phyloP scores from a whole-genome alignment of 1,140 invertebrate genomes.

The Theocolax elegans region DNA sequence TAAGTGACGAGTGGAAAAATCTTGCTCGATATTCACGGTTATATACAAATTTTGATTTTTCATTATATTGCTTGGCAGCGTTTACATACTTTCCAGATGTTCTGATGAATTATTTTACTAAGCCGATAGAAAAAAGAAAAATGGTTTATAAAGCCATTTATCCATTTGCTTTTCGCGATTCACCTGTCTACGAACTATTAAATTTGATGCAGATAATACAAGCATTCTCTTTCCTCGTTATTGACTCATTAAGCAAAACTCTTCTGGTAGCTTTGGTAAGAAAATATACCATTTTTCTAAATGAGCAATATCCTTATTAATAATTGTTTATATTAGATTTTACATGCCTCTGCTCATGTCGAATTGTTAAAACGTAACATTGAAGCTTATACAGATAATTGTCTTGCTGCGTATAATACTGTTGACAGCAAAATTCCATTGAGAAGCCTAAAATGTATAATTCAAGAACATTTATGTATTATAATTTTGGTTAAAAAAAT shows the following conservation, averaged over 20 bases:
- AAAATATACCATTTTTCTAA: too few species aligned
- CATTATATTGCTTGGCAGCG: not conserved
- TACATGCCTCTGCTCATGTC: too few species aligned
- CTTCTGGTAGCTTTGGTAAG: too few species aligned
- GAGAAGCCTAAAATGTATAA: too few species aligned
- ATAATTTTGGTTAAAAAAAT: too few species aligned
- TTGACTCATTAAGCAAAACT: constrained; percentile 5
- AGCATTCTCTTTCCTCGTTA: not conserved
- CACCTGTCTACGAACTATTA: constrained; percentile 8
- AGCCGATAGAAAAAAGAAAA: not conserved
- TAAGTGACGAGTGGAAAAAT: not conserved
- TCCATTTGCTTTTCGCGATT: not conserved
- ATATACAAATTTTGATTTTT: constrained; percentile 1
- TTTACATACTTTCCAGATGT: not conserved
- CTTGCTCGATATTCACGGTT: constrained; percentile 2
- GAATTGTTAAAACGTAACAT: too few species aligned
- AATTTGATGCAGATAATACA: not conserved
- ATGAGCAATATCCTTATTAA: too few species aligned
- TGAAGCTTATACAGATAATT: too few species aligned
- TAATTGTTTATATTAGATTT: too few species aligned
- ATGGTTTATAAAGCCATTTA: not conserved
- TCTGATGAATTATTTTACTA: not conserved
- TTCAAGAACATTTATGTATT: too few species aligned
- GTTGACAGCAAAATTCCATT: too few species aligned
- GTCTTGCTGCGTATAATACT: too few species aligned